Evolutionary conservation across 2,888 invertebrate species (phyloP).

Genomic region (Chymomyza caudatula): DNA sequence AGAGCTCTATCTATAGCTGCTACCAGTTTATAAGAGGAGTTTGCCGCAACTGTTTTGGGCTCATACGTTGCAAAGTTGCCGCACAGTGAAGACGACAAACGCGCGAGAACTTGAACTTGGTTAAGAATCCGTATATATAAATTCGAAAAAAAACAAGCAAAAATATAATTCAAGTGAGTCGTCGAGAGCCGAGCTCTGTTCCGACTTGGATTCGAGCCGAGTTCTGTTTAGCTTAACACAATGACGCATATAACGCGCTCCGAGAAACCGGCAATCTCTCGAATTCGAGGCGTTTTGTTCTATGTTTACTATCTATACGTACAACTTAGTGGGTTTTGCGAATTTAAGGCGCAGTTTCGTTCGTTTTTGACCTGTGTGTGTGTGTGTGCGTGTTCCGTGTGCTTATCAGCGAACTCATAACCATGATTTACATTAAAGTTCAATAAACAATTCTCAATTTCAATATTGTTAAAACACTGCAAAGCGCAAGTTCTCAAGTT

Average conservation of each 20-base stretch:
- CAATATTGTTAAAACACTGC: not conserved
- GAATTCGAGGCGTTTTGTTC: slow-evolving; percentile 1
- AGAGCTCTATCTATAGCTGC: not conserved
- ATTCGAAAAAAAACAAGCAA: slow-evolving; percentile 16
- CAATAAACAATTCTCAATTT: slow-evolving; percentile 2
- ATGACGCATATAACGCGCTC: slow-evolving; percentile 13
- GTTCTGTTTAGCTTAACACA: slow-evolving; percentile 12
- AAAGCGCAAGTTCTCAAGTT: not conserved
- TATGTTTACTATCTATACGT: not conserved
- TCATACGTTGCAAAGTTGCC: slow-evolving; percentile 62
- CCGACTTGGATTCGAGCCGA: slow-evolving; percentile 5
- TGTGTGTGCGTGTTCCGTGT: not conserved
- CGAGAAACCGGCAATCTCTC: not conserved
- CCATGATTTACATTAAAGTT: slow-evolving; percentile 9
- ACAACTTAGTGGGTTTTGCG: slow-evolving; percentile 50
- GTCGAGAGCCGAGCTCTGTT: not conserved
- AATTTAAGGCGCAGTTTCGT: slow-evolving; percentile 59
- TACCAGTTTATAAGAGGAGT: slow-evolving; percentile 67
- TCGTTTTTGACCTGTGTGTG: slow-evolving; percentile 27
- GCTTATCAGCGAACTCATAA: slow-evolving; percentile 6
- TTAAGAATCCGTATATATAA: slow-evolving; percentile 15
- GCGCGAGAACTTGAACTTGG: slow-evolving; percentile 9
- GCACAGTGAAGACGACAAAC: slow-evolving; percentile 55
- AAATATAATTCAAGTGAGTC: slow-evolving; percentile 14
- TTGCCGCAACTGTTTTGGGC: slow-evolving; percentile 55